Percentiles rank a stretch among this genome's conserved stretches.
Evolutionary conservation across 2,797 vertebrate genomes (phyloP).

Genomic region (Furcifer pardalis): DNA sequence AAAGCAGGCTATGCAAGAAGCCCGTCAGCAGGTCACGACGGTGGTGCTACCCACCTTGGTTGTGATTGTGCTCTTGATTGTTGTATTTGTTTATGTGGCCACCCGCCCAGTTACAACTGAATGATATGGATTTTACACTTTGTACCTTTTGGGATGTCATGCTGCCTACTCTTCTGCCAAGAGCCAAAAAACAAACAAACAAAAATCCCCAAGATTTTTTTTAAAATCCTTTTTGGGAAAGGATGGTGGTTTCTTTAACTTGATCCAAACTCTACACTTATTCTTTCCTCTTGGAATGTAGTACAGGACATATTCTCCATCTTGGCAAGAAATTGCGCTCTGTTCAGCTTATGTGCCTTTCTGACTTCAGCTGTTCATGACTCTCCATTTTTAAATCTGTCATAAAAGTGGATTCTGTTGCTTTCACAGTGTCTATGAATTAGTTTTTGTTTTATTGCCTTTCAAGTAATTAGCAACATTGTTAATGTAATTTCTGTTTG

Average conservation of each 20-base stretch:
- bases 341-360: conserved; percentile 82
- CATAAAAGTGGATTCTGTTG: conserved; percentile 55
- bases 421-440: conserved; percentile 63
- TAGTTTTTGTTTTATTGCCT: conserved; percentile 47
- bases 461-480: conserved; percentile 47
- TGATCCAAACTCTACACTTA: conserved; percentile 61
- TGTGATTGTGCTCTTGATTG: conserved; percentile 88
- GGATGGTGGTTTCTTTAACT: conserved; percentile 66
- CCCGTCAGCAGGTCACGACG: conserved; percentile 91
- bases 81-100: conserved; percentile 94
- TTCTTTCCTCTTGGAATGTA: conserved; percentile 70
- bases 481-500: conserved; percentile 45
- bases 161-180: conserved; percentile 4
- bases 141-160: conserved; percentile 42
- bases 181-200: neutral
- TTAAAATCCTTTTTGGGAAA: conserved; percentile 26
- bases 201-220: neutral
- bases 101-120: conserved; percentile 87
- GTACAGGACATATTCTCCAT: conserved; percentile 69
- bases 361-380: conserved; percentile 68
- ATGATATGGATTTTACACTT: conserved; percentile 70
- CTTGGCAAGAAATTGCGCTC: conserved; percentile 65
- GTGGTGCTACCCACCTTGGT: conserved; percentile 92
- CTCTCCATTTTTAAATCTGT: conserved; percentile 54
- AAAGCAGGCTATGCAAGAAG: conserved; percentile 97